These are phyloP conservation scores for Pollenia angustigena DNA, from an alignment of 2,888 invertebrate genomes.

Conservation along the genomic window DNA sequence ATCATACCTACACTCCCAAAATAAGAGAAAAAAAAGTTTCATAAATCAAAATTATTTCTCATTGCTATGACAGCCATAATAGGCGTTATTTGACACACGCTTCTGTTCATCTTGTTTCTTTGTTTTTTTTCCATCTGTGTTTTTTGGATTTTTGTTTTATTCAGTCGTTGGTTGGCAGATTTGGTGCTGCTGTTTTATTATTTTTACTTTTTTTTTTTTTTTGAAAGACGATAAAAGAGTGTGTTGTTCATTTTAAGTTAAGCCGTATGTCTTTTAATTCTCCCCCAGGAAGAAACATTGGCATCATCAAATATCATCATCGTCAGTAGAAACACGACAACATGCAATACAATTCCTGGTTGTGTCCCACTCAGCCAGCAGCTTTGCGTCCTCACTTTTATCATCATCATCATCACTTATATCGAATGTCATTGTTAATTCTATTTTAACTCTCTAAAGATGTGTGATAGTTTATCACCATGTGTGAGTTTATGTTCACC, in stretches of 20 bases:
- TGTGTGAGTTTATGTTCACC: too few relatives aligned
- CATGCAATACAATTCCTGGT: background rate
- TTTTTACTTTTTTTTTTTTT: conserved; percentile 18
- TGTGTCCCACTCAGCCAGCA: background rate
- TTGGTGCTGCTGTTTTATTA: conserved; percentile 15
- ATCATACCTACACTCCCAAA: conserved; percentile 17
- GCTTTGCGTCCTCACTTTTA: background rate
- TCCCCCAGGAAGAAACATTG: conserved; percentile 42
- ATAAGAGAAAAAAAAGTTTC: conserved; percentile 74
- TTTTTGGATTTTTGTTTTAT: conserved; percentile 15
- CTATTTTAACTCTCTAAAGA: conserved; percentile 59
- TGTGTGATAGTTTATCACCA: conserved; percentile 63
- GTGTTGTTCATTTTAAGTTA: conserved; percentile 52
- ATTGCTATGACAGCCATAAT: conserved; percentile 79
- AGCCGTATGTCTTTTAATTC: conserved; percentile 60
- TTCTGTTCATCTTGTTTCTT: conserved; percentile 63
- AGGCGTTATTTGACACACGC: conserved; percentile 79
- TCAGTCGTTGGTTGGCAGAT: conserved; percentile 1
- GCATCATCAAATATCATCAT: conserved; percentile 42
- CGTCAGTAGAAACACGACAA: conserved; percentile 8
- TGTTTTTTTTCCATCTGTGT: conserved; percentile 30
- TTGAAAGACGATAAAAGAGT: conserved; percentile 26
- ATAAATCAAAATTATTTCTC: conserved; percentile 82
- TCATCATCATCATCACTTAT: conserved; percentile 47
- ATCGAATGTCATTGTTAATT: conserved; percentile 63